A percentile compares a stretch with the other conserved stretches of the same genome.
phyloP scores from a whole-genome alignment of 2,797 vertebrate genomes.

The Xerus rutilus region DNA sequence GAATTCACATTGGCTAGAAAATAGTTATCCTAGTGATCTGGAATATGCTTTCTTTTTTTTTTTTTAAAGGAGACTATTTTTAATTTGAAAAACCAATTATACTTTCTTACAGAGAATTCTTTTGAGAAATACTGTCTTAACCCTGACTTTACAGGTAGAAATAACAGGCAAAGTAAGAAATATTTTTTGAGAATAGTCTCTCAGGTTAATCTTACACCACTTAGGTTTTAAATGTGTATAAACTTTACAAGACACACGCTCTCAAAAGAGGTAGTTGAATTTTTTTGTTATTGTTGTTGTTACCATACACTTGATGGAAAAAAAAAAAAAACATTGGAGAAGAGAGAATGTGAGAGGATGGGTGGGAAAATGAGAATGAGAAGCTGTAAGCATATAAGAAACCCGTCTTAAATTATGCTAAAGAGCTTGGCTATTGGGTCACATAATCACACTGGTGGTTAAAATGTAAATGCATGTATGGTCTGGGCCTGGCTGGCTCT shows the following conservation, averaged over 20 bases:
- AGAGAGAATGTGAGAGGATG: not conserved
- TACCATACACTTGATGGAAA: not conserved
- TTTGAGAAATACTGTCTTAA: not conserved
- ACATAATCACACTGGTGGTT: not conserved
- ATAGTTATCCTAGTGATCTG: not conserved
- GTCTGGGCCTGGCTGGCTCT: not conserved
- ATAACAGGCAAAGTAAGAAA: not conserved
- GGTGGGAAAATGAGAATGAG: not conserved
- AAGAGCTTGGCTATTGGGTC: not conserved
- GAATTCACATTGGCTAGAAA: not conserved
- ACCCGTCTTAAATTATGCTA: not conserved
- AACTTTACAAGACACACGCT: not conserved
- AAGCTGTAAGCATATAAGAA: not conserved
- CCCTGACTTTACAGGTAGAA: not conserved
- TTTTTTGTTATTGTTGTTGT: not conserved
- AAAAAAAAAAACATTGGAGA: not conserved
- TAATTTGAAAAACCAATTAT: slow-evolving; percentile 22
- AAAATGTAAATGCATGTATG: not conserved
- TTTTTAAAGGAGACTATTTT: not conserved
- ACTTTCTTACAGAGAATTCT: slow-evolving; percentile 34
- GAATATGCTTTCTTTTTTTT: not conserved
- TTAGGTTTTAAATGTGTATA: slow-evolving; percentile 20
- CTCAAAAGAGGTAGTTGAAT: not conserved
- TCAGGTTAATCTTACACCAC: not conserved
- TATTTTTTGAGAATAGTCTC: slow-evolving; percentile 35